phyloP scores from a whole-genome alignment of 1,140 invertebrate species.

The Pogonomyrmex barbatus region DNA sequence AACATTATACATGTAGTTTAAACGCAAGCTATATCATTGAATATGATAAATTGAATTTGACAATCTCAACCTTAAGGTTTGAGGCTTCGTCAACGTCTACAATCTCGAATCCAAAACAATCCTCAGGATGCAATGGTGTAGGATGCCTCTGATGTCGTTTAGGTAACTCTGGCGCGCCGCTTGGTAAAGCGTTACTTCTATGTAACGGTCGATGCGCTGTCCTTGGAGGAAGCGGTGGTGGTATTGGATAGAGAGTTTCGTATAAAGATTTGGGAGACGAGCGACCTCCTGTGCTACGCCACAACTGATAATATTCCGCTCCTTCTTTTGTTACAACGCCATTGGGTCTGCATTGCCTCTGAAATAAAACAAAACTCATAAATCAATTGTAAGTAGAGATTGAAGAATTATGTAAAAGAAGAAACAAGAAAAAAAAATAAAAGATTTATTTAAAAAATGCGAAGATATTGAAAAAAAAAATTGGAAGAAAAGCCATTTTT shows the following conservation, averaged over 20 bases:
- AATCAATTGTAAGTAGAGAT: background rate
- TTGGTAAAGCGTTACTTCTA: conserved; percentile 87
- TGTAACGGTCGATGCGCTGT: conserved; percentile 88
- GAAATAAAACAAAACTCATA: conserved; percentile 64
- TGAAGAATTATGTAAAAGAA: background rate
- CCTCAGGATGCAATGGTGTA: conserved; percentile 87
- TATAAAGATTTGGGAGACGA: conserved; percentile 79
- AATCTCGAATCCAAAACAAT: conserved; percentile 92
- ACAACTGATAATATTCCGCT: conserved; percentile 84
- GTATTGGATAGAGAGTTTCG: conserved; percentile 81
- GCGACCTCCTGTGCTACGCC: conserved; percentile 84
- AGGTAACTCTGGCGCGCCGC: conserved; percentile 82
- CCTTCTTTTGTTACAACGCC: conserved; percentile 77
- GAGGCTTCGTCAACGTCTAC: conserved; percentile 91
- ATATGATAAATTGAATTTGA: background rate
- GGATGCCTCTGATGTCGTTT: conserved; percentile 86
- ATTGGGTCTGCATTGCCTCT: conserved; percentile 77
- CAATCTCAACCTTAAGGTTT: conserved; percentile 78
- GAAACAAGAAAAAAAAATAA: background rate
- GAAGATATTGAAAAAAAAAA: background rate
- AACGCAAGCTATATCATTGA: background rate
- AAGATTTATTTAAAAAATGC: background rate
- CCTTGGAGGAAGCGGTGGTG: conserved; percentile 86
- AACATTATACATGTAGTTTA: conserved; percentile 45
- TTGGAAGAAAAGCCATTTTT: no score